A percentile compares a stretch with the other conserved stretches of the same genome.
Conservation (phyloP, 2,113 vertebrate species). For the Columbina picui region DNA sequence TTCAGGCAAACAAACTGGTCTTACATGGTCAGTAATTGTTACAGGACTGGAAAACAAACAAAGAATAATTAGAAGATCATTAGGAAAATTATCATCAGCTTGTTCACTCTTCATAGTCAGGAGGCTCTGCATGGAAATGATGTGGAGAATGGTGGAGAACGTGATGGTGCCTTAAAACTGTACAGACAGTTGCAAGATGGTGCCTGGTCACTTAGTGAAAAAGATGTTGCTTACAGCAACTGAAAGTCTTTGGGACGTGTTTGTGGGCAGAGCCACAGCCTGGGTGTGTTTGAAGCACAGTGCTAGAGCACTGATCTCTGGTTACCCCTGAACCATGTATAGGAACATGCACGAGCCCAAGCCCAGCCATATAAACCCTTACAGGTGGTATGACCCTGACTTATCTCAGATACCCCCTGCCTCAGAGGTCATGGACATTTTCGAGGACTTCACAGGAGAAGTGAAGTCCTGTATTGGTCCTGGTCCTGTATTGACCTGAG, state of each 20-base stretch:
- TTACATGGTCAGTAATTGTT: conserved; percentile 80
- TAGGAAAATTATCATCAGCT: background rate
- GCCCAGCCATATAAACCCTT: background rate
- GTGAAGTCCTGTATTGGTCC: too few species aligned
- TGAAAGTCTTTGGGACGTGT: background rate
- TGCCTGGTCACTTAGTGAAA: background rate
- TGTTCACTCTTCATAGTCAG: background rate
- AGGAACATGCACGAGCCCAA: background rate
- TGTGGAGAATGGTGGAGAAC: background rate
- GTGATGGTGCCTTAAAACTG: background rate
- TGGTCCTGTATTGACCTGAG: too few species aligned
- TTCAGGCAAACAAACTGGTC: conserved; percentile 85
- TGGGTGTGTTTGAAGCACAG: background rate
- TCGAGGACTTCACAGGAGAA: background rate
- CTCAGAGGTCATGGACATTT: background rate
- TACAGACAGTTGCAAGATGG: background rate
- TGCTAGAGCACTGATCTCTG: background rate
- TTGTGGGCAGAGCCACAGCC: background rate
- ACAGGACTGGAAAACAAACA: conserved; percentile 79
- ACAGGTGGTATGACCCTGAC: background rate
- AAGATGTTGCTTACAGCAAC: background rate
- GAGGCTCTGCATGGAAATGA: background rate
- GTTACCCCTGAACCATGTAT: background rate
- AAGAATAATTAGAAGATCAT: background rate
- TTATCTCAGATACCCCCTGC: background rate